These are phyloP conservation scores for Lasiurus borealis DNA, from an alignment of 2,113 vertebrate species.

Conservation along the genomic window DNA sequence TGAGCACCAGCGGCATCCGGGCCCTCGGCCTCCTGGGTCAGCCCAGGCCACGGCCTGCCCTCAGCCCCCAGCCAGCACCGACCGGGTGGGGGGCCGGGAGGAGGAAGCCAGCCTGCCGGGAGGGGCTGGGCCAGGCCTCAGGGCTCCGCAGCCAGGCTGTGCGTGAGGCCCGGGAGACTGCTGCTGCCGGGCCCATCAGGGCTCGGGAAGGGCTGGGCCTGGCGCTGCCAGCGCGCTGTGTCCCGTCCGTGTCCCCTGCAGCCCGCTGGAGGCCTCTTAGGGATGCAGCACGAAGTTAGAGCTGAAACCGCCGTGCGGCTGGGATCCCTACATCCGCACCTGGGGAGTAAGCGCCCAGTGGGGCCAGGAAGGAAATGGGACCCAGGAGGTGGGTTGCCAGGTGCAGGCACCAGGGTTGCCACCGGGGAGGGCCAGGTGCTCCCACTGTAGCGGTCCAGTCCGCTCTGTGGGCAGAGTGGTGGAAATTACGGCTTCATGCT, in stretches of 20 bases:
- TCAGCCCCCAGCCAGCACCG: not conserved
- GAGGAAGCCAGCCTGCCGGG: not conserved
- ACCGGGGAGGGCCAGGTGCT: fast-evolving
- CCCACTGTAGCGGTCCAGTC: not conserved
- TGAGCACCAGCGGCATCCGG: not conserved
- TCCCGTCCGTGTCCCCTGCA: no score
- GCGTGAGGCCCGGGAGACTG: fast-evolving
- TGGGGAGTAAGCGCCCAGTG: fast-evolving
- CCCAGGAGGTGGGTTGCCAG: not conserved
- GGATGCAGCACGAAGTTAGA: fast-evolving
- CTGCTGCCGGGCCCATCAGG: fast-evolving
- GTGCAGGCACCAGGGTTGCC: fast-evolving
- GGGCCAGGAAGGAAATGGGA: fast-evolving
- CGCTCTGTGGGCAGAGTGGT: not conserved
- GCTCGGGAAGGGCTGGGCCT: not conserved
- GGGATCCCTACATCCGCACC: not conserved
- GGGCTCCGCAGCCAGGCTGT: not conserved
- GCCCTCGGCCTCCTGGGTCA: no score
- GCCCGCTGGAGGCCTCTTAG: not conserved
- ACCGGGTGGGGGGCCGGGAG: not conserved
- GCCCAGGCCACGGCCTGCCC: not conserved
- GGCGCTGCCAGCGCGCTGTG: not conserved
- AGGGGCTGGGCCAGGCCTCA: fast-evolving
- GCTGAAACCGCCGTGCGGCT: no score
- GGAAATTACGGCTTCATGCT: no score